Conservation (phyloP, 1,140 invertebrate genomes). For the Ips typographus region DNA sequence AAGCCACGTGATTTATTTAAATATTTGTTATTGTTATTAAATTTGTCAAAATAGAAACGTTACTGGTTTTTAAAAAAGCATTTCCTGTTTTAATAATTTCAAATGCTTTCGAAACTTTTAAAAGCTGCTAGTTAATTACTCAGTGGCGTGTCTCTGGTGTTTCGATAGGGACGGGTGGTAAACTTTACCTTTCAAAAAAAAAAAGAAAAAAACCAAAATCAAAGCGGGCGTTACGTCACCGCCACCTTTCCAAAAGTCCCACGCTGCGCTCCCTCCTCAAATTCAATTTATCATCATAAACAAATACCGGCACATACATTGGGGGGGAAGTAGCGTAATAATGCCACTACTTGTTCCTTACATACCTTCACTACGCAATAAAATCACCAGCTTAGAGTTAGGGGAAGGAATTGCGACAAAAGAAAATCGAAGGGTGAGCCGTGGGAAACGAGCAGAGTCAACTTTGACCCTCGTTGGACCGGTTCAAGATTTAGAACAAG, state of each 20-base stretch:
- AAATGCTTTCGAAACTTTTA: too few relatives aligned
- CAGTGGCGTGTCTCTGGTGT: too few relatives aligned
- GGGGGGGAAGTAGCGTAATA: neutral
- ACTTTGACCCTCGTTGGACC: slow-evolving; percentile 9
- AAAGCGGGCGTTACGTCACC: slow-evolving; percentile 8
- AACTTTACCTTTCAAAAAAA: too few relatives aligned
- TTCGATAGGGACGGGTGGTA: too few relatives aligned
- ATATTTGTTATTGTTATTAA: too few relatives aligned
- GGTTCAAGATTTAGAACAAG: neutral
- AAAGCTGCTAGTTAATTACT: too few relatives aligned
- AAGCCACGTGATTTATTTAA: too few relatives aligned
- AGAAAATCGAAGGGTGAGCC: slow-evolving; percentile 9
- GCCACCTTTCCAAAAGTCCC: slow-evolving; percentile 10
- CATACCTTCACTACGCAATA: neutral
- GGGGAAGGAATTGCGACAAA: neutral
- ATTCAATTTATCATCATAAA: slow-evolving; percentile 1
- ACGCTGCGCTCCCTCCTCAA: slow-evolving; percentile 6
- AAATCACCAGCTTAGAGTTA: neutral
- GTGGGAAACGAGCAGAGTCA: slow-evolving; percentile 9
- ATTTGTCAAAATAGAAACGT: too few relatives aligned
- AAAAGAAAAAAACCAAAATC: neutral
- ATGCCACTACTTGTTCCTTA: slow-evolving; percentile 7
- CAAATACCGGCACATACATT: slow-evolving; percentile 6
- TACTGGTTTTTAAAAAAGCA: too few relatives aligned
- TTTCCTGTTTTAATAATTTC: too few relatives aligned